Base-by-base conservation (phyloP, 2,113 vertebrate genomes). In the Cercocebus atys region DNA sequence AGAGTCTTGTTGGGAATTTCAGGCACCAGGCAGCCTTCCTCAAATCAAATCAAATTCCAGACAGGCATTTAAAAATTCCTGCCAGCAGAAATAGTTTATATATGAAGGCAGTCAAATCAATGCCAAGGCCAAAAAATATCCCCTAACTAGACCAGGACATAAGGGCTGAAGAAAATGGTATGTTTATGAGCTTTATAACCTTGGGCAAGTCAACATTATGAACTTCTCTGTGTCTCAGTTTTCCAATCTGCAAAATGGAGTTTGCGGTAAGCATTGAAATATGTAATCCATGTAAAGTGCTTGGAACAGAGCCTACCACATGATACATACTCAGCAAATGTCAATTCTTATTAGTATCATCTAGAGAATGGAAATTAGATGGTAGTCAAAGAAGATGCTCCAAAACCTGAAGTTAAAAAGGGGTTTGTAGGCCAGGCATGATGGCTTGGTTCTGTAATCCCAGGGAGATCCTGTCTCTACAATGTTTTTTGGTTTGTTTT, bases 1-100 rank as follows among this genome's bases (percentile, higher is more conserved):
- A 55, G 83, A 17, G 52, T 64, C 64, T 79, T 8, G 38, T 94
- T 94, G 92, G 85, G 94, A 95, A 94, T 76, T 90, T 47, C 0
- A 0, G 32, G 38, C 38, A 68, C 27, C 35, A 79, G 16, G 76
- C 50, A 70, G 40, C 20, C 17, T 32, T 70, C 64, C 88, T 70
- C 66, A 84, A 57, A 90, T 64, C 72, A 85, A 79, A 68, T n/a
- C 50, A 76, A 50, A 89, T 86, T 78, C 70, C 38, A 86, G 47
- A 13, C 52, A 94, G 50, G 59, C 45, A 57, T 43, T 23, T 52
- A 0, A 23, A 66, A 64, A 87, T 1, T 47, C 35, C 38, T 61
- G n/a, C 30, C 23, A 14, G n/a, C 30, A 55, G 89, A 81, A 80
- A 61, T 8, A 94, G 50, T 61, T 91, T 47, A 40, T 32, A 27